These are phyloP conservation scores for Eupithecia pulchellata DNA, from an alignment of 2,888 invertebrate species.

Conservation along the genomic window DNA sequence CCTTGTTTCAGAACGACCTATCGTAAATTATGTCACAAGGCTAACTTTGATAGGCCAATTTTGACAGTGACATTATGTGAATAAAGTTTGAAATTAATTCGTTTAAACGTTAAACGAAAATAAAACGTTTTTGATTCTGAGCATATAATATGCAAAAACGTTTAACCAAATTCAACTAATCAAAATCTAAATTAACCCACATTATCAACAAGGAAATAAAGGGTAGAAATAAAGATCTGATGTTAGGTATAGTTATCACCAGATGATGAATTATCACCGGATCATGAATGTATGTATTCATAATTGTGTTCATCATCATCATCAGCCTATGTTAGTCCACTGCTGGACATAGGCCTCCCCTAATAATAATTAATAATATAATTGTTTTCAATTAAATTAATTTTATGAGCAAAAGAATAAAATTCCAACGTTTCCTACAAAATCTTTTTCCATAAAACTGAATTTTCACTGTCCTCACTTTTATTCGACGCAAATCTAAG, in stretches of 20 bases:
- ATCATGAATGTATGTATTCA: background rate
- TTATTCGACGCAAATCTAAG: slow-evolving; percentile 13
- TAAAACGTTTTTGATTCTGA: too few species aligned
- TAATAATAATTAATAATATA: too few species aligned
- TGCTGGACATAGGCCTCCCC: too few species aligned
- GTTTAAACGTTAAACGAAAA: background rate
- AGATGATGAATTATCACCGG: too few species aligned
- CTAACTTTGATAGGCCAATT: background rate
- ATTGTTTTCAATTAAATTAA: background rate
- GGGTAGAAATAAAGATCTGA: too few species aligned
- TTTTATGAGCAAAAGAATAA: background rate
- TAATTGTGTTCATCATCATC: too few species aligned
- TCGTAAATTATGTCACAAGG: slow-evolving; percentile 12
- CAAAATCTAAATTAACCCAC: too few species aligned
- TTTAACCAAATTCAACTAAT: background rate
- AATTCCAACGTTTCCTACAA: background rate
- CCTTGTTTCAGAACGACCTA: slow-evolving; percentile 44
- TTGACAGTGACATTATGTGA: background rate
- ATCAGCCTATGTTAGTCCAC: too few species aligned
- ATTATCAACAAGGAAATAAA: background rate
- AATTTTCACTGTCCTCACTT: slow-evolving; percentile 4
- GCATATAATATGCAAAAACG: too few species aligned
- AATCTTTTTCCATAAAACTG: background rate
- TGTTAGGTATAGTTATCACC: too few species aligned
- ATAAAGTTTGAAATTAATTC: background rate